These are phyloP conservation scores for Empis livida DNA, from an alignment of 2,888 invertebrate species.

Conservation along the genomic window DNA sequence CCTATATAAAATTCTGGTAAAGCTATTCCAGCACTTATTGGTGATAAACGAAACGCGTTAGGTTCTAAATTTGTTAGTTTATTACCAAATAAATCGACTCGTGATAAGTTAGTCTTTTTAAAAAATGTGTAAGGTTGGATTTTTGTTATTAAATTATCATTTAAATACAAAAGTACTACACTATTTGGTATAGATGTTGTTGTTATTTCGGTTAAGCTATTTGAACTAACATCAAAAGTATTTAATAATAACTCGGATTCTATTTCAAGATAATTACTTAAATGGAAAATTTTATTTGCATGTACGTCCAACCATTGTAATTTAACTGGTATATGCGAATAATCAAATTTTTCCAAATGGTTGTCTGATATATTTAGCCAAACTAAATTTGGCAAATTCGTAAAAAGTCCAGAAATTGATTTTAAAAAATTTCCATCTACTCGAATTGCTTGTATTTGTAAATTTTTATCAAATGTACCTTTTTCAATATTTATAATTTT, in stretches of 20 bases:
- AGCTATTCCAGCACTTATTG: slow-evolving; percentile 56
- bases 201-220: slow-evolving; percentile 66
- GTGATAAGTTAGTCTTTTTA: slow-evolving; percentile 74
- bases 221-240: slow-evolving; percentile 83
- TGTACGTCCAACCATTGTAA: slow-evolving; percentile 84
- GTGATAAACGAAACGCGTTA: slow-evolving; percentile 70
- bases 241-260: slow-evolving; percentile 62
- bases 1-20: slow-evolving; percentile 87
- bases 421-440: slow-evolving; percentile 74
- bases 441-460: slow-evolving; percentile 71
- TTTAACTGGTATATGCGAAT: slow-evolving; percentile 65
- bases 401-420: slow-evolving; percentile 72
- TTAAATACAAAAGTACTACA: slow-evolving; percentile 73
- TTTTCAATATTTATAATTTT: slow-evolving; percentile 63
- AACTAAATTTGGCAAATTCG: slow-evolving; percentile 66
- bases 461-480: slow-evolving; percentile 66
- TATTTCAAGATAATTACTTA: slow-evolving; percentile 55
- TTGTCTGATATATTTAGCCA: slow-evolving; percentile 90
- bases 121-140: slow-evolving; percentile 83
- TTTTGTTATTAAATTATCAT: slow-evolving; percentile 74
- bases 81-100: slow-evolving; percentile 87
- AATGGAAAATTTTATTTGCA: slow-evolving; percentile 67
- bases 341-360: slow-evolving; percentile 79
- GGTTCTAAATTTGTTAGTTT: slow-evolving; percentile 81
- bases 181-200: slow-evolving; percentile 69